Evolutionary conservation across 2,113 vertebrate genomes (phyloP), one percentile per base, ranked within the genome.

Genomic region (Dipodomys spectabilis): DNA sequence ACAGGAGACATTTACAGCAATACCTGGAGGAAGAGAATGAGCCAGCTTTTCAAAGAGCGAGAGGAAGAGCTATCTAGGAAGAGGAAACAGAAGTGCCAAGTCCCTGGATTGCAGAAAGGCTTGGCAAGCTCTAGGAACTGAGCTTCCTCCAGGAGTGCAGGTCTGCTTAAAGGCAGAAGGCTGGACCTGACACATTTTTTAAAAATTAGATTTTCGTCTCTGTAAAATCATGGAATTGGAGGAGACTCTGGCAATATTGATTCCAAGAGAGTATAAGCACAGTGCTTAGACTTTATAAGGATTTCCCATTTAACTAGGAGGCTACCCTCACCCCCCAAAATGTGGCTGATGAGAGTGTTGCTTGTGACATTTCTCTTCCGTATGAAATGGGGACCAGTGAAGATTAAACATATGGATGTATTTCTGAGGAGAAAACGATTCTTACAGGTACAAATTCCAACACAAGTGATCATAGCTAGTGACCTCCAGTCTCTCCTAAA

Each of bases 1-100:
- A n/a, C 45, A 90, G 91, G 86, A 83, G 67, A 81, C 32, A 90
- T 91, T 89, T 92, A 85, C 89, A 91, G 16, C 39, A 84, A 57
- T 84, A 91, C 74, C 92, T 82, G 35, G 57, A 92, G 82, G 86
- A 90, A 95, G 82, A 72, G 28, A 85, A 90, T 18, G 86, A 95
- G 93, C 87, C 92, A 95, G 53, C 32, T 96, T 92, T 93, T 86
- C 79, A 96, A 94, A 95, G 75, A 96, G 69, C 45, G 92, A 95
- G 94, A 93, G 93, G 77, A 97, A 96, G 49, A 96, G 74, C 79
- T 74, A 90, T 95, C 74, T 93, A 96, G 85, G 96, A 95, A 96
- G 90, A 95, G 88, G 93, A 95, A 93, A 75, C 62, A 60, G 69
- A 85, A 90, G 85, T 94, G 94, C 96, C 97, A 96, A 96, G 86